Conservation (phyloP, 2,888 invertebrate species). For the Latrodectus hesperus region DNA sequence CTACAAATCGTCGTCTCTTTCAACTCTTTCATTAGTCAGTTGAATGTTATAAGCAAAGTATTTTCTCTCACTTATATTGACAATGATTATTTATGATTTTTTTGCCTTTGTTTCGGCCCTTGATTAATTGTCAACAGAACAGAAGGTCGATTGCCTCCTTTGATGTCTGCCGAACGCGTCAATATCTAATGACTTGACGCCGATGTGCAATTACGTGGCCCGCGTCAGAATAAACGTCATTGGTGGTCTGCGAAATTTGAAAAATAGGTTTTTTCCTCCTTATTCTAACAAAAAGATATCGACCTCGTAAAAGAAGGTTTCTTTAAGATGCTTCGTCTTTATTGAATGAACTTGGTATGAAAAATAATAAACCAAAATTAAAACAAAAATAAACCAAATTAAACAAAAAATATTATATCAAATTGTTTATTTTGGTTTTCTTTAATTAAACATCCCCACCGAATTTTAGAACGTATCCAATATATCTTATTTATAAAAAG, state of each 20-base stretch:
- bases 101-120: constrained; percentile 49
- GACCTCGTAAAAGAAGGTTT: no score
- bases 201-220: constrained; percentile 54
- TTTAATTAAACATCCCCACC: no score
- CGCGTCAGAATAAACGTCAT: constrained; percentile 43
- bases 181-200: constrained; percentile 51
- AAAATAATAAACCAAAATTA: no score
- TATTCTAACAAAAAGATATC: no score
- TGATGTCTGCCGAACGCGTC: constrained; percentile 68
- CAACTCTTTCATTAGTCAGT: not conserved
- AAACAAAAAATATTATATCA: no score
- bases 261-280: constrained; percentile 38
- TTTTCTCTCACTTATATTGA: constrained; percentile 11
- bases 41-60: no score
- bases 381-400: no score
- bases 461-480: no score
- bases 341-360: no score
- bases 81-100: constrained; percentile 62
- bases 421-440: no score
- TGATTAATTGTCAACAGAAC: constrained; percentile 65
- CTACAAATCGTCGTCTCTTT: not conserved
- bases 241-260: constrained; percentile 65
- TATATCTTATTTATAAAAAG: no score
- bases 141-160: constrained; percentile 44
- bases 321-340: no score